Percentiles rank a stretch among this genome's conserved stretches.
Evolutionary conservation across 2,888 invertebrate genomes (phyloP).

Genomic region (Athrips mouffetella): DNA sequence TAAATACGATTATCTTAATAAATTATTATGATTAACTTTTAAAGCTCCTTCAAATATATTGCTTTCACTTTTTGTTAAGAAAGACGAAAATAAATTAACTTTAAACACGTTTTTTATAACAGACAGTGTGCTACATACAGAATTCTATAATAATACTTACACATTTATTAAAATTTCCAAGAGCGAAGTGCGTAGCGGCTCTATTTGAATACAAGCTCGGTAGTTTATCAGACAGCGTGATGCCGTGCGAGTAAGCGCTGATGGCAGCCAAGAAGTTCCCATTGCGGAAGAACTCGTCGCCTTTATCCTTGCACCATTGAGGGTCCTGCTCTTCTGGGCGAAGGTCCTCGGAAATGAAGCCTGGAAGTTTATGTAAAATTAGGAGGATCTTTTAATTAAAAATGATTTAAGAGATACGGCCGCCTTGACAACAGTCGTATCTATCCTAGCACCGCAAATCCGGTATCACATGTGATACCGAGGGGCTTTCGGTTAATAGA

Average conservation of each 20-base stretch:
- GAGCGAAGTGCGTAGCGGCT: constrained; percentile 87
- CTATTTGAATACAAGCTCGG: constrained; percentile 86
- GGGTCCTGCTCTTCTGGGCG: constrained; percentile 90
- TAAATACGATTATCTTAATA: too few species aligned
- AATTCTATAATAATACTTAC: constrained; percentile 41
- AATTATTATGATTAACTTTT: too few species aligned
- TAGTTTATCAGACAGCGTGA: constrained; percentile 84
- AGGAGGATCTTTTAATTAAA: too few species aligned
- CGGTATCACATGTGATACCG: too few species aligned
- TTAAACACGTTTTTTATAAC: neutral
- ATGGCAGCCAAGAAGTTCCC: constrained; percentile 88
- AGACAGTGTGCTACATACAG: neutral
- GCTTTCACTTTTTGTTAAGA: too few species aligned
- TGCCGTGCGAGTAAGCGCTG: constrained; percentile 89
- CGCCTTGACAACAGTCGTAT: neutral
- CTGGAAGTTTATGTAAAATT: too few species aligned
- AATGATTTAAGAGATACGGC: too few species aligned
- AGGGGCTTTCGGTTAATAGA: too few species aligned
- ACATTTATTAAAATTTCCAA: constrained; percentile 86
- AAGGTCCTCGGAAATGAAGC: constrained; percentile 85
- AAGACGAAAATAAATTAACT: neutral
- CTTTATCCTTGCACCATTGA: constrained; percentile 88
- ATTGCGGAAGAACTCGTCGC: constrained; percentile 85
- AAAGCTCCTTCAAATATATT: too few species aligned
- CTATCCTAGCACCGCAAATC: too few species aligned